These are phyloP conservation scores for Zeuzera pyrina DNA, from an alignment of 2,888 invertebrate genomes.

Conservation along the genomic window DNA sequence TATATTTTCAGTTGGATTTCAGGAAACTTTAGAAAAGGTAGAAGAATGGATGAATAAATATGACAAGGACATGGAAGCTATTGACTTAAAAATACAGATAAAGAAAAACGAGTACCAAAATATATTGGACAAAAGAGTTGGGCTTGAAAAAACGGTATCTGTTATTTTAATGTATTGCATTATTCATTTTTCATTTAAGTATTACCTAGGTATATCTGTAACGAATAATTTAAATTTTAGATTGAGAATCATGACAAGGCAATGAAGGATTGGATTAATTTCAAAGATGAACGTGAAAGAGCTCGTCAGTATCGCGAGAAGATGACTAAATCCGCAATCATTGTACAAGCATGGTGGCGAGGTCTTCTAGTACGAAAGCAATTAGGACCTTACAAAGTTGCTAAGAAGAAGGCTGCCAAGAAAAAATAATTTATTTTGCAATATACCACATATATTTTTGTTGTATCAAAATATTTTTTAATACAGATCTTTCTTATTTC, in stretches of 20 bases:
- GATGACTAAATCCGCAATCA: slow-evolving; percentile 43
- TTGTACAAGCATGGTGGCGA: slow-evolving; percentile 62
- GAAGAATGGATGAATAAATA: slow-evolving; percentile 55
- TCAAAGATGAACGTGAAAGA: slow-evolving; percentile 45
- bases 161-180: background rate
- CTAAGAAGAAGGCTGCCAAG: slow-evolving; percentile 24
- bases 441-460: too few relatives aligned
- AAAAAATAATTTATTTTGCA: slow-evolving; percentile 21
- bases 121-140: slow-evolving; percentile 25
- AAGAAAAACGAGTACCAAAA: slow-evolving; percentile 41
- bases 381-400: slow-evolving; percentile 42
- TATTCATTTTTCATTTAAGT: too few relatives aligned
- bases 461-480: too few relatives aligned
- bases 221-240: too few relatives aligned
- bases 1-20: too few relatives aligned
- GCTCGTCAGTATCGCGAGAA: slow-evolving; percentile 33
- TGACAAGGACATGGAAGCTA: slow-evolving; percentile 44
- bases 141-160: slow-evolving; percentile 35
- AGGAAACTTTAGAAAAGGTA: slow-evolving; percentile 48
- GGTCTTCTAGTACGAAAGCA: slow-evolving; percentile 50
- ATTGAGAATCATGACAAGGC: slow-evolving; percentile 28
- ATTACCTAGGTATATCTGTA: too few relatives aligned
- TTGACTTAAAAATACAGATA: slow-evolving; percentile 49
- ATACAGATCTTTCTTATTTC: too few relatives aligned
- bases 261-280: slow-evolving; percentile 40